Conservation (phyloP, 2,888 invertebrate genomes). For the Incurvaria masculella region DNA sequence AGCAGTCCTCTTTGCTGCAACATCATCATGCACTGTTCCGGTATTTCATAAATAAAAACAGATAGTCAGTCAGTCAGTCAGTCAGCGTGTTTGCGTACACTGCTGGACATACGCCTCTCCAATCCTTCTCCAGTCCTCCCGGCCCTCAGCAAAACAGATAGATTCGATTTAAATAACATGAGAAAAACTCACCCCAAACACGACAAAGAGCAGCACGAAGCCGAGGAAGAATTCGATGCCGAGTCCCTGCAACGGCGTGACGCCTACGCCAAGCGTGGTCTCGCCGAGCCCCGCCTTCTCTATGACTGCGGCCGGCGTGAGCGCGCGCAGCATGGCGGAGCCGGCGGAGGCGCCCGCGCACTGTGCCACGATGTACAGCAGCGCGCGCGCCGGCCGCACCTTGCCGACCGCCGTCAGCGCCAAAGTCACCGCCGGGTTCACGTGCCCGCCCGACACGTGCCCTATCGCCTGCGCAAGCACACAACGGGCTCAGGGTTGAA, state of each 20-base stretch:
- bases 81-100: no score
- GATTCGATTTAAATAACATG: not conserved
- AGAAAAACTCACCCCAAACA: conserved; percentile 70
- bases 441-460: conserved; percentile 86
- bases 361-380: conserved; percentile 80
- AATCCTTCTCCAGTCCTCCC: no score
- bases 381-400: conserved; percentile 68
- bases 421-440: conserved; percentile 89
- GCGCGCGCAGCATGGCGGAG: conserved; percentile 68
- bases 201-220: conserved; percentile 82
- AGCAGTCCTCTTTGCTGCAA: no score
- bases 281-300: conserved; percentile 66
- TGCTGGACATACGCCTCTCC: no score
- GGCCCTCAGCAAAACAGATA: not conserved
- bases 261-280: conserved; percentile 59
- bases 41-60: not conserved
- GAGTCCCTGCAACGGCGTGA: conserved; percentile 75
- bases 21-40: not conserved
- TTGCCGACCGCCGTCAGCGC: conserved; percentile 78
- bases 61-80: no score
- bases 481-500: not conserved
- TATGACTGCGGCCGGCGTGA: conserved; percentile 63
- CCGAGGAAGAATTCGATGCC: conserved; percentile 90
- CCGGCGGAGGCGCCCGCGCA: conserved; percentile 80
- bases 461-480: conserved; percentile 64